phyloP scores from a whole-genome alignment of 2,888 invertebrate species.

The Ethmia dodecea region DNA sequence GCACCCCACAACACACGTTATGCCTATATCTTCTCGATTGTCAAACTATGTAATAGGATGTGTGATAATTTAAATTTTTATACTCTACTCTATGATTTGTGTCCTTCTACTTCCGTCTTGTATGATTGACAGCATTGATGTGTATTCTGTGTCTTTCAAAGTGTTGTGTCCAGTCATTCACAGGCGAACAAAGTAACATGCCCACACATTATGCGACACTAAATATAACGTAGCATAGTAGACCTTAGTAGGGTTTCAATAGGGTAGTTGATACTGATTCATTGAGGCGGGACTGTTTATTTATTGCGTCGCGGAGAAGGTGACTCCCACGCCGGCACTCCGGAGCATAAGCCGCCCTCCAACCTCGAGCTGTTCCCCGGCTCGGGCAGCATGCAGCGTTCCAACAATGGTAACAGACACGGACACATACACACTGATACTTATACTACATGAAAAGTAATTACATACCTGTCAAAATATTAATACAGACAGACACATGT shows the following conservation, averaged over 20 bases:
- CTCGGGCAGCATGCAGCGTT: slow-evolving; percentile 81
- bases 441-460: too few relatives aligned
- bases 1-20: too few relatives aligned
- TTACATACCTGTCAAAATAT: too few relatives aligned
- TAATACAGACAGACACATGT: too few relatives aligned
- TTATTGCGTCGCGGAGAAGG: slow-evolving; percentile 55
- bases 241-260: not conserved
- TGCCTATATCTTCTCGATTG: too few relatives aligned
- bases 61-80: too few relatives aligned
- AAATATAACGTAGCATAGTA: not conserved
- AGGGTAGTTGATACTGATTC: not conserved
- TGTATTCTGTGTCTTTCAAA: slow-evolving; percentile 38
- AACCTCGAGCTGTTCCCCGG: slow-evolving; percentile 84
- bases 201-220: slow-evolving; percentile 23
- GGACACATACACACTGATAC: slow-evolving; percentile 13
- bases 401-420: slow-evolving; percentile 77
- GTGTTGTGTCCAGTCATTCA: slow-evolving; percentile 37
- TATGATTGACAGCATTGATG: slow-evolving; percentile 40
- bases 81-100: too few relatives aligned
- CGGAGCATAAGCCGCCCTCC: slow-evolving; percentile 83
- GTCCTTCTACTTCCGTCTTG: slow-evolving; percentile 24
- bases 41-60: too few relatives aligned
- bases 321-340: slow-evolving; percentile 77
- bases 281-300: slow-evolving; percentile 19
- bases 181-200: slow-evolving; percentile 38